These are phyloP conservation scores for Talpa occidentalis DNA, from an alignment of 2,113 vertebrate species.

Conservation along the genomic window DNA sequence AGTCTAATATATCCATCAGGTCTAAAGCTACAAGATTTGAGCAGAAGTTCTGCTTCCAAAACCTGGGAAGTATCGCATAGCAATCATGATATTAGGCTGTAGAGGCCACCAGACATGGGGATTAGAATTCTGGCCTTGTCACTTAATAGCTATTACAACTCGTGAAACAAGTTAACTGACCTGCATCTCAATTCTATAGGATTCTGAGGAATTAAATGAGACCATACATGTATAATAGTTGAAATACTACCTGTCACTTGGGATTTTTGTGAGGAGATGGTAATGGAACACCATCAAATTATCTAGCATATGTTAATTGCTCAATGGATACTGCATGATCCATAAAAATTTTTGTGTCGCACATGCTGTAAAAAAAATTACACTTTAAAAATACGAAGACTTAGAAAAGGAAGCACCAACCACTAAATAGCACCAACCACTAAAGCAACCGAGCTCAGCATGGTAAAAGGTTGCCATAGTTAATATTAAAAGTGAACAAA, in stretches of 20 bases:
- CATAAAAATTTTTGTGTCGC: not conserved
- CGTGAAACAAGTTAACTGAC: too few relatives aligned
- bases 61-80: not conserved
- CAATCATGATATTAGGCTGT: not conserved
- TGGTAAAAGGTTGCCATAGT: not conserved
- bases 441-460: not conserved
- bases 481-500: conserved; percentile 4
- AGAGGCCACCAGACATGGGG: not conserved
- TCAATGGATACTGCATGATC: not conserved
- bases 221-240: not conserved
- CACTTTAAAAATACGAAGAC: not conserved
- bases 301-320: not conserved
- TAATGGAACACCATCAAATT: too few relatives aligned
- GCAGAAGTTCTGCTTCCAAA: conserved; percentile 28
- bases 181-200: too few relatives aligned
- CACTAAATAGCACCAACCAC: not conserved
- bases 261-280: not conserved
- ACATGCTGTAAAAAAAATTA: not conserved
- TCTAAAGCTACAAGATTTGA: not conserved
- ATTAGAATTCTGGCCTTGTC: not conserved
- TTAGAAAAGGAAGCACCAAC: not conserved
- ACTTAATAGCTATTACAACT: too few relatives aligned
- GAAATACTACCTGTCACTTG: not conserved
- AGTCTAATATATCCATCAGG: not conserved
- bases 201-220: too few relatives aligned